phyloP scores from a whole-genome alignment of 2,113 vertebrate genomes.

The Charina bottae region DNA sequence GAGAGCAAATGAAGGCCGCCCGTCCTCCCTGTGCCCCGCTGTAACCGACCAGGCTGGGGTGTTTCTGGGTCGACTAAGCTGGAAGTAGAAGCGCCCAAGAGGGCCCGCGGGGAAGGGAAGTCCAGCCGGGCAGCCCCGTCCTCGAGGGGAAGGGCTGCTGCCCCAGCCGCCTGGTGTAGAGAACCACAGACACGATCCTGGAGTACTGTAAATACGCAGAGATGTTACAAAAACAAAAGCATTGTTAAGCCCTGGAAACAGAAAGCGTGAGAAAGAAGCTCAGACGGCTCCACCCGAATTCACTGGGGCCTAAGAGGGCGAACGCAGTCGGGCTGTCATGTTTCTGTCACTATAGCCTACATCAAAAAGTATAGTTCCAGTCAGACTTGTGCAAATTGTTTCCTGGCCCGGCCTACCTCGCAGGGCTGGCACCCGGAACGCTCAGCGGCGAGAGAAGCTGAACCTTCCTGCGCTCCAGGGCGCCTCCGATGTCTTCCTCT shows the following conservation, averaged over 20 bases:
- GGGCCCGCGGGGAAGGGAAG: neutral
- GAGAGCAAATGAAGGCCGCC: neutral
- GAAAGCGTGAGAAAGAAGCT: neutral
- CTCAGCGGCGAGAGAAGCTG: neutral
- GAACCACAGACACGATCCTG: neutral
- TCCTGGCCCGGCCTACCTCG: neutral
- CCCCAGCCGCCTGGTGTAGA: neutral
- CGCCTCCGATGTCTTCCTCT: neutral
- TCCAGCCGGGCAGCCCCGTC: neutral
- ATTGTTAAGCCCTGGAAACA: neutral
- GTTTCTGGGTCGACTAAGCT: neutral
- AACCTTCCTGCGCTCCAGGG: neutral
- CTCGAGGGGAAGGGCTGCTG: neutral
- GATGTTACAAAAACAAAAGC: neutral
- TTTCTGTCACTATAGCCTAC: neutral
- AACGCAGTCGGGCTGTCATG: neutral
- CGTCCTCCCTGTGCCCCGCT: neutral
- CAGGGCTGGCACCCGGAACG: neutral
- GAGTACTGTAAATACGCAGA: neutral
- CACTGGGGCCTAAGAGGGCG: neutral
- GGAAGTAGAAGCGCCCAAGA: neutral
- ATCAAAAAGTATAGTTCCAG: neutral
- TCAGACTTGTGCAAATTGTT: neutral
- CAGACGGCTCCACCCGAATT: neutral
- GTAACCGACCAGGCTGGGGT: neutral